A percentile compares a stretch with the other conserved stretches of the same genome.
phyloP scores from a whole-genome alignment of 2,888 invertebrate genomes.

The Kuschelorhynchus macadamiae region DNA sequence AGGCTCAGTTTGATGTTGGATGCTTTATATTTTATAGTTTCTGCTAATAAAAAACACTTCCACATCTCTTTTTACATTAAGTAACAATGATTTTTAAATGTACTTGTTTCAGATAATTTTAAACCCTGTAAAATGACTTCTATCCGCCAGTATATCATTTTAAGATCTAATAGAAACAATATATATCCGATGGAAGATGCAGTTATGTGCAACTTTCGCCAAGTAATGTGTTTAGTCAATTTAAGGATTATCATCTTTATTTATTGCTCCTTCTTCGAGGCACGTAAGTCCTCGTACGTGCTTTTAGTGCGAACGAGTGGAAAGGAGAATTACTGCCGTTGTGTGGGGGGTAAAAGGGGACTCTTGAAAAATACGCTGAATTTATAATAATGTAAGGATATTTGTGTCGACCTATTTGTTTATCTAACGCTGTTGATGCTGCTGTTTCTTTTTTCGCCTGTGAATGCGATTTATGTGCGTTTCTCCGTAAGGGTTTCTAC shows the following conservation, averaged over 20 bases:
- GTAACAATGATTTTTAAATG: too few relatives aligned
- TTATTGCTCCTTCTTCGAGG: constrained; percentile 51
- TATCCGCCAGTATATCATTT: too few relatives aligned
- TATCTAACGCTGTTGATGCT: constrained; percentile 23
- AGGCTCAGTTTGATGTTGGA: too few relatives aligned
- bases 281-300: constrained; percentile 45
- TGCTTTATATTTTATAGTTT: too few relatives aligned
- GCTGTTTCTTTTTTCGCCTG: constrained; percentile 12
- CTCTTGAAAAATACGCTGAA: constrained; percentile 41
- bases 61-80: too few relatives aligned
- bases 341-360: constrained; percentile 3
- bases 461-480: constrained; percentile 18
- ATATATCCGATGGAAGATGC: not conserved
- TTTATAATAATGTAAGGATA: constrained; percentile 45
- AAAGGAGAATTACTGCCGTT: constrained; percentile 25
- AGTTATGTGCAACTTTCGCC: constrained; percentile 53
- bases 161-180: not conserved
- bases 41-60: too few relatives aligned
- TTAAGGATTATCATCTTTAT: constrained; percentile 56
- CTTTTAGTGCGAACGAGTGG: constrained; percentile 40
- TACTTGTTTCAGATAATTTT: too few relatives aligned
- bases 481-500: constrained; percentile 13
- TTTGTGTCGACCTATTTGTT: constrained; percentile 43
- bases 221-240: constrained; percentile 55
- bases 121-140: too few relatives aligned